Evolutionary conservation across 2,797 vertebrate species (phyloP), one percentile per base, ranked within the genome.

Genomic region (Melanotaenia parkinsoni): DNA sequence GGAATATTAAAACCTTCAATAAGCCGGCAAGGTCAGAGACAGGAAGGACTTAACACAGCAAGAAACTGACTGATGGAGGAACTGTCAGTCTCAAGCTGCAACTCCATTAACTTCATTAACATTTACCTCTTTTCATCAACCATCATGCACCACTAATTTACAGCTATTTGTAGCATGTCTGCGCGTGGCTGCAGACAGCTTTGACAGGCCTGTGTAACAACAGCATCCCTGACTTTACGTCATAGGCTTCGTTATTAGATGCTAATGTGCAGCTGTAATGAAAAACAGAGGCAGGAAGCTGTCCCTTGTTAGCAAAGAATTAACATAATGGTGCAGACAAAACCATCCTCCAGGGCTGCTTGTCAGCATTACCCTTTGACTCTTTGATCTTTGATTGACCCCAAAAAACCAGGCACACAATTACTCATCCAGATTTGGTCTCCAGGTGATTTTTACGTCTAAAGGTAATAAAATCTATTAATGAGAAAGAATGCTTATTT

Each of bases 1-100:
- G 58, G 70, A 80, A 81, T 65, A 77, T 84, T 79, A 59, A 70
- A 77, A 86, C 82, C 86, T 84, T 86, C 68, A 88, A 35, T 68
- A 47, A 75, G 74, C 59, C 6, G 2, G 60, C 74, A 59, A 80
- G 84, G 87, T 81, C 82, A 82, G 64, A 47, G 20, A 0, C 56
- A 70, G 67, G 70, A 83, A 81, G 53, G 64, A 76, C 45, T 63
- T 56, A 79, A 86, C 63, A 84, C 65, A 58, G 43, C 43, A 4
- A 18, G 18, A 70, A 74, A 20, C 43, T 20, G 20, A n/a, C 45
- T 70, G 82, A 86, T 75, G 64, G 82, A 84, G 57, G 58, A 72
- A 51, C 77, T 86, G 86, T 89, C 88, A 45, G 43, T 14, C 12
- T 40, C 38, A 40, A 40, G 38, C 38, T 70, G 70, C 73, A 74